Base-by-base conservation (phyloP, 2,888 invertebrate species). In the Epinotia bilunana region DNA sequence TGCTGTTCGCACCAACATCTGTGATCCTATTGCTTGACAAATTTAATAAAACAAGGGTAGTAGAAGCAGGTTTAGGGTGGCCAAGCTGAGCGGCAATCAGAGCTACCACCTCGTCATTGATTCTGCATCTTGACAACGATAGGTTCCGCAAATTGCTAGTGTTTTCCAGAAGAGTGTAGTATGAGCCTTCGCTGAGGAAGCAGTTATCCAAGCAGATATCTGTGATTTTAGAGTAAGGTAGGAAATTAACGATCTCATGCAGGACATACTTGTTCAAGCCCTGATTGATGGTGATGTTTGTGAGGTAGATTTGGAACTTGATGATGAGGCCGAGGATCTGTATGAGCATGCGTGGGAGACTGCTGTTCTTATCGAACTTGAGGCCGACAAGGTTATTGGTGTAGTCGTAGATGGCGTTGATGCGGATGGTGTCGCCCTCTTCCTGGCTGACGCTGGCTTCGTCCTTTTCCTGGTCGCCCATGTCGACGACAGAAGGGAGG, bases 21-120 rank as follows among this genome's bases (percentile, higher is more conserved):
- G 90, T 88, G 12, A 92, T 89, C 67, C 65, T 82, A 71, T 92
- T 92, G 0, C 87, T 82, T 2, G 90, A 80, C 46, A 92, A 75
- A 78, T 90, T 91, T 0, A 92, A 78, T n/a, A 83, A 75, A 0
- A 76, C 72, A 60, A 92, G 76, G 2, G 81, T 81, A 72, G 82
- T 84, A 0, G 90, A 87, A 1, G 87, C 84, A 6, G 87, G 84
- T 3, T 75, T 65, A 1, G 86, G 84, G 63, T 80, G 77, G 0
- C 16, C 23, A 0, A 92, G 64, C 46, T 80, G 83, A 0, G 76
- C 77, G 4, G 86, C 81, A 5, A 92, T 85, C 3, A 76, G 83
- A 76, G 84, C 79, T 0, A 90, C 11, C 0, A 80, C 79, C 2
- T 39, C 49, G 71, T 92, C 91, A 53, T 82, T 82, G 4, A 92